Percentiles rank a stretch among this genome's conserved stretches.
Conservation (phyloP, 2,797 vertebrate species). For the Ambastaia sidthimunki region DNA sequence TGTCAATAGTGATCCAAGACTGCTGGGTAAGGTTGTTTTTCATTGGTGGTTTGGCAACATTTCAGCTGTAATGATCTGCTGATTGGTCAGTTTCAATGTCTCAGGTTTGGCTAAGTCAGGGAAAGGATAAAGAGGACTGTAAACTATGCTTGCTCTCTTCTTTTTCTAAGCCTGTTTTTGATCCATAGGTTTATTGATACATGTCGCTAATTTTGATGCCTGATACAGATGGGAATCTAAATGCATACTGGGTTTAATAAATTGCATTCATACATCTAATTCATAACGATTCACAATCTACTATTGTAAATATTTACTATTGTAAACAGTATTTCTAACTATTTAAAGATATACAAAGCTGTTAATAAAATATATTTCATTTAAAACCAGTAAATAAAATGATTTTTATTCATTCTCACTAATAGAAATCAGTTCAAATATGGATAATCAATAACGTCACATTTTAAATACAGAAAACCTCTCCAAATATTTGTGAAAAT, state of each 20-base stretch:
- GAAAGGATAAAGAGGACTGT: not conserved
- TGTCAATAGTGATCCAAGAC: conserved; percentile 5
- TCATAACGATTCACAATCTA: not conserved
- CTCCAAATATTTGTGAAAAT: no score
- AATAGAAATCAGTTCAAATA: not conserved
- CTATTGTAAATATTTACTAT: no score
- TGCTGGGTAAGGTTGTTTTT: not conserved
- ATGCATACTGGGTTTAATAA: not conserved
- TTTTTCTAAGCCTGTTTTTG: not conserved
- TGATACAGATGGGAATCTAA: not conserved
- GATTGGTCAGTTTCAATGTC: not conserved
- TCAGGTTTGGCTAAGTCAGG: not conserved
- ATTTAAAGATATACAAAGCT: no score
- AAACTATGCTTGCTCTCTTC: not conserved
- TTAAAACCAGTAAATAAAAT: no score
- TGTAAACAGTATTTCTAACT: no score
- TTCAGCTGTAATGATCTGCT: not conserved
- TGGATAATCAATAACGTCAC: not conserved
- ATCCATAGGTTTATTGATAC: not conserved
- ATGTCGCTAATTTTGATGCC: not conserved
- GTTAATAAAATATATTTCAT: no score
- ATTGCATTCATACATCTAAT: not conserved
- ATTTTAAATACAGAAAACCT: not conserved
- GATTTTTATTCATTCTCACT: no score
- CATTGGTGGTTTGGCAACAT: not conserved